Conservation (phyloP, 2,888 invertebrate genomes). For the Zygothrica quintamaculata region DNA sequence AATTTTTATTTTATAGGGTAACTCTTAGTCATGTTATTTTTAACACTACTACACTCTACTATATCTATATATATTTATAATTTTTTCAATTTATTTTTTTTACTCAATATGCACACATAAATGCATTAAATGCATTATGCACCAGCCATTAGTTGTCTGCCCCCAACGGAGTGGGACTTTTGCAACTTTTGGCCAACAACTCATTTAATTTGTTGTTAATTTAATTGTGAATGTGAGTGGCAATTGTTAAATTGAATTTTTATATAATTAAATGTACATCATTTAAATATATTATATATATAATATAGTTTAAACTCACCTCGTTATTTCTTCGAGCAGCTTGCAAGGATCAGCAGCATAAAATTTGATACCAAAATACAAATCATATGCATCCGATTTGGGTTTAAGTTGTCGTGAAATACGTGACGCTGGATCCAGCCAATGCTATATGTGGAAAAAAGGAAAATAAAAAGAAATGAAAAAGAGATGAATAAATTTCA, state of each 20-base stretch:
- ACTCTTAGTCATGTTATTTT: constrained; percentile 1
- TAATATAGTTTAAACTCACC: constrained; percentile 86
- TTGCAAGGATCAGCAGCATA: constrained; percentile 99
- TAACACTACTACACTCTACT: no score
- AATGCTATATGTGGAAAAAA: constrained; percentile 88
- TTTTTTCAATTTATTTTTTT: constrained; percentile 57
- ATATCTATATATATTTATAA: background rate
- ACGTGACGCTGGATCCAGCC: constrained; percentile 96
- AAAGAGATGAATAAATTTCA: constrained; percentile 28
- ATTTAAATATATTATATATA: constrained; percentile 27
- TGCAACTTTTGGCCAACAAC: constrained; percentile 5
- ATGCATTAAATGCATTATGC: constrained; percentile 68
- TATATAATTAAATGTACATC: constrained; percentile 52
- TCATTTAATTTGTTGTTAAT: constrained; percentile 68
- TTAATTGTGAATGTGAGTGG: constrained; percentile 51
- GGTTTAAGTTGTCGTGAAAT: constrained; percentile 94
- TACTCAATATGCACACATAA: constrained; percentile 55
- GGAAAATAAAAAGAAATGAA: constrained; percentile 2
- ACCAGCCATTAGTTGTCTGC: constrained; percentile 70
- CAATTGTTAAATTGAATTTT: constrained; percentile 76
- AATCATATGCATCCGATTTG: constrained; percentile 89
- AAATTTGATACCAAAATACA: constrained; percentile 98
- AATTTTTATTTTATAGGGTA: background rate
- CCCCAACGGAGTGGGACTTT: constrained; percentile 11
- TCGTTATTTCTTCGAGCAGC: constrained; percentile 96